phyloP scores from a whole-genome alignment of 2,113 vertebrate species.

The Dendropsophus ebraccatus region DNA sequence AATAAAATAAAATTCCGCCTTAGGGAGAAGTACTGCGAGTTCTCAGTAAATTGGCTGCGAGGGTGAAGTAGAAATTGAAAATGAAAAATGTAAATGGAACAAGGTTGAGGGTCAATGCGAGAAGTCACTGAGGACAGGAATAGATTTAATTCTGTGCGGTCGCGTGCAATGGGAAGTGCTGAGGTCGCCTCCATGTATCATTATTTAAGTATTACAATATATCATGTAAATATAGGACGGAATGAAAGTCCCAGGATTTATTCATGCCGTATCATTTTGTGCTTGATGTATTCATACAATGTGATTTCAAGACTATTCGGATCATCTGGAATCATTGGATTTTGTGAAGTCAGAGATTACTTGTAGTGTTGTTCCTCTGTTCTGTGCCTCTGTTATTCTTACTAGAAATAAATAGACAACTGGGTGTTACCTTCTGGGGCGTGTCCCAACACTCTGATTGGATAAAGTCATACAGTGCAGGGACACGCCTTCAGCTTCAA shows the following conservation, averaged over 20 bases:
- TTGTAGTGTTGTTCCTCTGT: too few relatives aligned
- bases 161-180: too few relatives aligned
- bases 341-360: too few relatives aligned
- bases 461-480: too few relatives aligned
- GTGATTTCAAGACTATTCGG: neutral
- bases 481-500: too few relatives aligned
- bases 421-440: too few relatives aligned
- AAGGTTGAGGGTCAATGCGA: slow-evolving; percentile 33
- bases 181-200: neutral
- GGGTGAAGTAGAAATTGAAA: slow-evolving; percentile 27
- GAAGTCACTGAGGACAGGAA: slow-evolving; percentile 5
- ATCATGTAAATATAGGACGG: neutral
- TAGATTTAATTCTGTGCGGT: neutral
- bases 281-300: neutral
- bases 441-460: too few relatives aligned
- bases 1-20: slow-evolving; percentile 7
- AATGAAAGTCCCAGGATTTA: too few relatives aligned
- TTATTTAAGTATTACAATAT: neutral
- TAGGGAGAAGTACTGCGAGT: slow-evolving; percentile 12
- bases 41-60: slow-evolving; percentile 31
- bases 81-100: slow-evolving; percentile 40
- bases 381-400: too few relatives aligned
- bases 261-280: neutral
- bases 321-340: too few relatives aligned
- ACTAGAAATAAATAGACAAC: too few relatives aligned